A percentile compares a stretch with the other conserved stretches of the same genome.
phyloP scores from a whole-genome alignment of 2,113 vertebrate genomes.

The Albula glossodonta region DNA sequence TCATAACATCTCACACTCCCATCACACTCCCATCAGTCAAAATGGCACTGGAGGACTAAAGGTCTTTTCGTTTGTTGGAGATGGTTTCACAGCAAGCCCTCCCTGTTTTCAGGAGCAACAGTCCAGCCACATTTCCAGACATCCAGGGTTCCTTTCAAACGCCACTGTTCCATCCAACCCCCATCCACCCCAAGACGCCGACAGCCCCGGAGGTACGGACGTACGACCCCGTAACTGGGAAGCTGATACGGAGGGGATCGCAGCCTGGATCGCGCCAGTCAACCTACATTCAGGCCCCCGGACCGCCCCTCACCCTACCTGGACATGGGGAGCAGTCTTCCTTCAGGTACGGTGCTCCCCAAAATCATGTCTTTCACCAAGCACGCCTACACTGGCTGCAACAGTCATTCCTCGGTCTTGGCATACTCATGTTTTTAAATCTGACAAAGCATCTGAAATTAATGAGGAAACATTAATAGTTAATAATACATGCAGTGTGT shows the following conservation, averaged over 20 bases:
- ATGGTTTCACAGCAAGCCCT: background rate
- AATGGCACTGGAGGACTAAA: too few species aligned
- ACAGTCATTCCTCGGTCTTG: background rate
- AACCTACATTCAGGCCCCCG: conserved; percentile 70
- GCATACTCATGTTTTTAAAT: background rate
- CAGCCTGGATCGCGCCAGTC: conserved; percentile 56
- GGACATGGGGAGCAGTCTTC: conserved; percentile 74
- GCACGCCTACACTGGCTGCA: background rate
- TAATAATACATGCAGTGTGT: background rate
- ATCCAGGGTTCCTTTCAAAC: conserved; percentile 67
- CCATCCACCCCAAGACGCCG: conserved; percentile 74
- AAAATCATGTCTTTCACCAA: background rate
- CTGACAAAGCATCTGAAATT: background rate
- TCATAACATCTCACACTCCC: too few species aligned
- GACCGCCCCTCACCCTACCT: conserved; percentile 64
- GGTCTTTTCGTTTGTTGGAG: too few species aligned
- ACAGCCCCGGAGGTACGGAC: conserved; percentile 74
- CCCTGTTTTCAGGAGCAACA: conserved; percentile 75
- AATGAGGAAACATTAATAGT: background rate
- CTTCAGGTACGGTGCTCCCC: conserved; percentile 82
- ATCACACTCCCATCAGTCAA: too few species aligned
- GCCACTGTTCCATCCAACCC: conserved; percentile 76
- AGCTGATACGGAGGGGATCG: conserved; percentile 82
- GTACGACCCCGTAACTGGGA: conserved; percentile 91
- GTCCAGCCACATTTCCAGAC: conserved; percentile 80